phyloP scores from a whole-genome alignment of 2,888 invertebrate species.

The Arctia plantaginis region DNA sequence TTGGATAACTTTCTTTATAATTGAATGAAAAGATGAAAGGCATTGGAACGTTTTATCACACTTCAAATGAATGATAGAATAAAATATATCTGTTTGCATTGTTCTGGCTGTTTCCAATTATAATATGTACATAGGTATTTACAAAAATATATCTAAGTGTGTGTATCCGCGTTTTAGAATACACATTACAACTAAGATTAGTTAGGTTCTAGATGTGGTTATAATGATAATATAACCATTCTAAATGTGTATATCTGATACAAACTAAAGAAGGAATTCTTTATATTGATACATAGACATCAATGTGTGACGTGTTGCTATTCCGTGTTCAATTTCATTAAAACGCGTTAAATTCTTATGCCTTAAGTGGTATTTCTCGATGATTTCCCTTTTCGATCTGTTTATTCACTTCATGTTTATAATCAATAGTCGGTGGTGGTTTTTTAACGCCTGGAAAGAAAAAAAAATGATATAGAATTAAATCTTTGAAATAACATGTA shows the following conservation, averaged over 20 bases:
- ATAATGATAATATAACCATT: neutral
- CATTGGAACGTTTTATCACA: neutral
- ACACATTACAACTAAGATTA: neutral
- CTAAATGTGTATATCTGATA: neutral
- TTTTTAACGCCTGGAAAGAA: conserved; percentile 19
- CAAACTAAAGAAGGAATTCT: neutral
- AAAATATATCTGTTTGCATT: neutral
- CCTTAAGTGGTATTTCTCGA: neutral
- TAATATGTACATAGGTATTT: neutral
- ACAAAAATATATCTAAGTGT: neutral
- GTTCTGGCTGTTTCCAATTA: neutral
- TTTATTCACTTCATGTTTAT: neutral
- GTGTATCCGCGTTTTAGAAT: neutral
- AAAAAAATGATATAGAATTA: neutral
- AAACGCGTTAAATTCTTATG: neutral
- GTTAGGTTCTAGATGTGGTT: neutral
- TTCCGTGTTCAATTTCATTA: no score
- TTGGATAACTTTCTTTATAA: no score
- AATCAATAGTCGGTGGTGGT: neutral
- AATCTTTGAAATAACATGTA: no score
- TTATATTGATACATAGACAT: neutral
- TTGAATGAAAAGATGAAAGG: neutral
- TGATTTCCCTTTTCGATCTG: neutral
- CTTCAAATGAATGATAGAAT: neutral
- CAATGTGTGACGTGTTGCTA: neutral